Base-by-base conservation (phyloP, 2,888 invertebrate species). In the Drosophila infuscata region DNA sequence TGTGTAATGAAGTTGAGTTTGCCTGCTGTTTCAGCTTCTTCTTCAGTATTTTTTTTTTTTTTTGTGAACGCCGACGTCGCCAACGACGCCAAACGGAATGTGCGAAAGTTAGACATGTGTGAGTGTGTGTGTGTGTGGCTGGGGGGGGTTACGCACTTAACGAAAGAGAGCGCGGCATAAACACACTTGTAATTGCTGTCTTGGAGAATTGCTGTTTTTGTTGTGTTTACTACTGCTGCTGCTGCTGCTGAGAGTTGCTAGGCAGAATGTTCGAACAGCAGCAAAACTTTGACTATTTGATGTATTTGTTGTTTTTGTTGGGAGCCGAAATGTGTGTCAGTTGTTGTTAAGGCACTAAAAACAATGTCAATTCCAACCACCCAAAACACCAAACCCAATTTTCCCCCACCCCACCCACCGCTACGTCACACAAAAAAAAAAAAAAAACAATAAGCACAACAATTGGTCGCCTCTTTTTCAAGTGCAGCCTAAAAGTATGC, bases 1-100 rank as follows among this genome's bases (percentile, higher is more conserved):
- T 91, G 91, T 91, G 91, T 91, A 91, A 91, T 91, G 89, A 85
- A 85, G 84, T 88, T 78, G 81, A 76, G 69, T 68, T 68, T 67
- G 67, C 64, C 46, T 56, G 43, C 69, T 64, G 49, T 66, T 60
- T 66, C 29, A 15, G 36, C 43, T 62, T 67, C 62, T 71, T 61
- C 20, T 51, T 49, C 20, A 46, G 15, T n/a, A 20, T 48, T 64
- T 54, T 65, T 53, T 38, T 38, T 46, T 63, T 46, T 65, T 71
- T 54, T 15, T 36, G n/a, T 32, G 29, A 48, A 66, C 56, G 63
- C 53, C 75, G 58, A 49, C 54, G 65, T 49, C 36, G 61, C 48
- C 35, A 48, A 20, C 57, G 57, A 67, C 41, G 68, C 57, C 35
- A 58, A 41, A 32, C 35, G 63, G 57, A 64, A 64, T 71, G 57